Evolutionary conservation across 2,888 invertebrate genomes (phyloP).

Genomic region (Odontothrips loti): DNA sequence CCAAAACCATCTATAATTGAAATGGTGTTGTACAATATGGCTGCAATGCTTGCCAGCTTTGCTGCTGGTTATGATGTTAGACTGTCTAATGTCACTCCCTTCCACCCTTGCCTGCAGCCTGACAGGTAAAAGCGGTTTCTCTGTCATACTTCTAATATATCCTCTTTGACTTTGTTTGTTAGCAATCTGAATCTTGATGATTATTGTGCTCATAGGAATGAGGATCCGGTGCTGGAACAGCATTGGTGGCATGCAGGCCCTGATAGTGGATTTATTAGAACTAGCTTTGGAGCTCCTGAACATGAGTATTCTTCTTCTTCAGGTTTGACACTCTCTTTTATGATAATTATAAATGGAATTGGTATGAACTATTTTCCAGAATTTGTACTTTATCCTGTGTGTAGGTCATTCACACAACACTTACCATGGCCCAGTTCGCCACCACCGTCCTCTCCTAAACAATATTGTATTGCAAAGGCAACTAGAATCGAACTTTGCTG

Average conservation of each 20-base stretch:
- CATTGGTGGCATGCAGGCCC: constrained; percentile 33
- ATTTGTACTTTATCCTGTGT: constrained; percentile 5
- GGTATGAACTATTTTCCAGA: background rate
- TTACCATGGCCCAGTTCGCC: constrained; percentile 81
- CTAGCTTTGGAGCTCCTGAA: constrained; percentile 33
- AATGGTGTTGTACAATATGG: constrained; percentile 83
- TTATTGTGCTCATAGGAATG: background rate
- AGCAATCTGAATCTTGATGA: no score
- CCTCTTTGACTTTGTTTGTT: background rate
- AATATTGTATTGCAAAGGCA: background rate
- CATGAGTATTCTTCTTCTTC: constrained; percentile 36
- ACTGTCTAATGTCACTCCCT: constrained; percentile 76
- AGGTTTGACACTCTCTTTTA: background rate
- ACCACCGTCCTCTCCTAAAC: constrained; percentile 60
- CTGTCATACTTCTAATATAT: background rate
- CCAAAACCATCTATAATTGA: constrained; percentile 70
- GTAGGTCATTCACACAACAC: constrained; percentile 73
- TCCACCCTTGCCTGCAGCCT: constrained; percentile 75
- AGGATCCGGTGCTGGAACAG: constrained; percentile 32
- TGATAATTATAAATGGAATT: background rate
- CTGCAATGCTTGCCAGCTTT: constrained; percentile 83
- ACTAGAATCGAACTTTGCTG: background rate
- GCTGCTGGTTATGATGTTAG: constrained; percentile 90
- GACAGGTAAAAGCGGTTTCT: constrained; percentile 52
- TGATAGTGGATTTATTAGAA: constrained; percentile 28